Conservation (phyloP, 2,888 invertebrate species). For the Leptothorax acervorum region DNA sequence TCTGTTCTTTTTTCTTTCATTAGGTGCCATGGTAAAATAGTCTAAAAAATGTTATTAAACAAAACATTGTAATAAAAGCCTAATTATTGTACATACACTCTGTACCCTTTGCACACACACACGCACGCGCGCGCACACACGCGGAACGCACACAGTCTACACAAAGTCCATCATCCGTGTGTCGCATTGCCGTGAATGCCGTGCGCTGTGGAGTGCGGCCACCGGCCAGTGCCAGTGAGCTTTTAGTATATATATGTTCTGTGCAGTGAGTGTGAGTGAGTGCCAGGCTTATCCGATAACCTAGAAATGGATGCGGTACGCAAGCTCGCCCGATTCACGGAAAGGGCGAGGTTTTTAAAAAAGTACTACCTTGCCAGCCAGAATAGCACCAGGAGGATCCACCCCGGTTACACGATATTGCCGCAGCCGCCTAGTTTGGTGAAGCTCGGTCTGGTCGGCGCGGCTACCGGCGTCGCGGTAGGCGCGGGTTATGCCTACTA, state of each 20-base stretch:
- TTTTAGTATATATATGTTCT: no score
- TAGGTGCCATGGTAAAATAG: no score
- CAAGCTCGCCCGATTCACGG: constrained; percentile 2
- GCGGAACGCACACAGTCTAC: neutral
- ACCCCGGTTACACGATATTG: neutral
- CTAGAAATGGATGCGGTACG: constrained; percentile 24
- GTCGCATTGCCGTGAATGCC: neutral
- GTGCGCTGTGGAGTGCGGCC: no score
- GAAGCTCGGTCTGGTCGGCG: constrained; percentile 87
- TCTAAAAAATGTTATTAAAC: neutral
- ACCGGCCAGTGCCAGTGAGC: no score
- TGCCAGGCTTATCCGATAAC: neutral
- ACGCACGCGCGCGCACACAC: no score
- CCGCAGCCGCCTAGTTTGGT: constrained; percentile 68
- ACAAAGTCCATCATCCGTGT: no score
- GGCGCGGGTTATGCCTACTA: constrained; percentile 86
- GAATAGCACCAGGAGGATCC: neutral
- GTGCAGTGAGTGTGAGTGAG: no score
- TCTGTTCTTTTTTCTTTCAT: neutral
- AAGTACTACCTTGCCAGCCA: neutral
- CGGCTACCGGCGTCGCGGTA: constrained; percentile 87
- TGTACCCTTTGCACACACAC: no score
- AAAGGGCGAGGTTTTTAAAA: neutral
- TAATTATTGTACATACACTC: neutral
- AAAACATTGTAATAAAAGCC: neutral